phyloP scores from a whole-genome alignment of 1,140 invertebrate species.

The Diprion similis region DNA sequence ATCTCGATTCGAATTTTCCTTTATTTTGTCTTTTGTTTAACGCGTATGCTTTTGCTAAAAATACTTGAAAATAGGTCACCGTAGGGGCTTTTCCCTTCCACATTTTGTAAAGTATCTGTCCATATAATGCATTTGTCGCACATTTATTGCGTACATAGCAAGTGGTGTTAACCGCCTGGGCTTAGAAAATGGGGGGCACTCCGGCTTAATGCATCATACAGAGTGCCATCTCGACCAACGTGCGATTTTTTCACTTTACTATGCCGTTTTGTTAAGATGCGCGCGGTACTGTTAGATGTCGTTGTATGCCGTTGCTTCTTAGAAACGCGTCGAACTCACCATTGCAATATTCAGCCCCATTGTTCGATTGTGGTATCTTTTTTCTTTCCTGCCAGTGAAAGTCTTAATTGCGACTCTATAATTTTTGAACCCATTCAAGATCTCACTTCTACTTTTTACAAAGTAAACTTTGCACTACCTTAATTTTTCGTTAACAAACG shows the following conservation, averaged over 20 bases:
- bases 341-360: constrained; percentile 55
- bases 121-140: constrained; percentile 25
- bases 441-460: constrained; percentile 52
- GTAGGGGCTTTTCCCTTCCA: constrained; percentile 27
- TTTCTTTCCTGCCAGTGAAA: constrained; percentile 41
- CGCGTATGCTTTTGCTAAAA: constrained; percentile 26
- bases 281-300: constrained; percentile 40
- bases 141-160: constrained; percentile 46
- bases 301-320: constrained; percentile 40
- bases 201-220: constrained; percentile 33
- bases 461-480: constrained; percentile 51
- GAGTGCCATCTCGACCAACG: constrained; percentile 35
- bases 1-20: constrained; percentile 33
- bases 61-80: constrained; percentile 28
- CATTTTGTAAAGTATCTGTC: constrained; percentile 29
- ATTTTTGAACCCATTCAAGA: constrained; percentile 47
- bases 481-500: constrained; percentile 58
- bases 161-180: constrained; percentile 44
- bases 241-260: constrained; percentile 35
- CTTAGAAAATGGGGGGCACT: constrained; percentile 38
- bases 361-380: constrained; percentile 49
- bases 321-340: constrained; percentile 44
- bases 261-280: constrained; percentile 50
- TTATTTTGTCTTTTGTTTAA: constrained; percentile 23
- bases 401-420: constrained; percentile 44